A percentile compares a stretch with the other conserved stretches of the same genome.
These are phyloP conservation scores for Drosophila parabipectinata DNA, from an alignment of 1,140 invertebrate species.

Conservation along the genomic window DNA sequence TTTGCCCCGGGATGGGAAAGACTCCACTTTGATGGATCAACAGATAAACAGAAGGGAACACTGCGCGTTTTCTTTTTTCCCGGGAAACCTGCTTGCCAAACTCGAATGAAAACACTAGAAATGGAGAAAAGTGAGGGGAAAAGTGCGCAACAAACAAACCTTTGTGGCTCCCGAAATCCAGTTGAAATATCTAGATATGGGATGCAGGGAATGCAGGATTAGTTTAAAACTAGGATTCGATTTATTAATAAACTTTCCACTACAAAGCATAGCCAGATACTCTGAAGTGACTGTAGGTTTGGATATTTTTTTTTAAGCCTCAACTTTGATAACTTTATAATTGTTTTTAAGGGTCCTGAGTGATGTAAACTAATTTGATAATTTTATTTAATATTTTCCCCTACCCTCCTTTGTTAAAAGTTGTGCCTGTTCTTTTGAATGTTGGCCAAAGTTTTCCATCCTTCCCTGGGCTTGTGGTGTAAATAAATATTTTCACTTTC, in stretches of 20 bases:
- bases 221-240: slow-evolving; percentile 35
- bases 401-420: background rate
- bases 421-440: slow-evolving; percentile 28
- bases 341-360: slow-evolving; percentile 29
- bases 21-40: slow-evolving; percentile 17
- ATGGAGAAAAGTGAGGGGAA: slow-evolving; percentile 23
- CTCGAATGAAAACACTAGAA: slow-evolving; percentile 5
- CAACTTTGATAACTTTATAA: slow-evolving; percentile 45
- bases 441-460: slow-evolving; percentile 20
- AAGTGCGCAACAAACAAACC: slow-evolving; percentile 41
- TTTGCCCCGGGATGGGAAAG: slow-evolving; percentile 22
- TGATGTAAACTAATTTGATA: slow-evolving; percentile 44
- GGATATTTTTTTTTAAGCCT: background rate
- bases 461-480: background rate
- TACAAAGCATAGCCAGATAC: background rate
- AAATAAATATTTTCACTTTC: slow-evolving; percentile 27
- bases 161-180: slow-evolving; percentile 33
- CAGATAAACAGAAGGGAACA: slow-evolving; percentile 36
- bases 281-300: background rate
- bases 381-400: slow-evolving; percentile 48
- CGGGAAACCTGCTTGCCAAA: slow-evolving; percentile 22
- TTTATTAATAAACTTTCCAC: slow-evolving; percentile 45
- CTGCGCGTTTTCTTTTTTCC: slow-evolving; percentile 28
- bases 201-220: slow-evolving; percentile 14
- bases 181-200: slow-evolving; percentile 27